Conservation (phyloP, 2,113 vertebrate genomes). For the Mixornis gularis region DNA sequence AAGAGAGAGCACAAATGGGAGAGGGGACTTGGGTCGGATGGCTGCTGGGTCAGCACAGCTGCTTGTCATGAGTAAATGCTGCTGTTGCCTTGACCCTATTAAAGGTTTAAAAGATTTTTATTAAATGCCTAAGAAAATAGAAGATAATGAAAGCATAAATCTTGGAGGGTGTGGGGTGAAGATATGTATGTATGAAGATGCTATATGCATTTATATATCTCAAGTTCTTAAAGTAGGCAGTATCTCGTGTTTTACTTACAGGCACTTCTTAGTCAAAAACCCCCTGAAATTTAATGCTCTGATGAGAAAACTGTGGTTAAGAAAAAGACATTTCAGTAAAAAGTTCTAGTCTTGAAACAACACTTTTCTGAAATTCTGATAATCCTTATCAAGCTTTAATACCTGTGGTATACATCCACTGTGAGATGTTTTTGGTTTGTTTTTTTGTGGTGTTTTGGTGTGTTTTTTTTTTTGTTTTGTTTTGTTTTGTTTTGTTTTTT, state of each 20-base stretch:
- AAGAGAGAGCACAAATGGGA: background rate
- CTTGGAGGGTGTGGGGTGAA: background rate
- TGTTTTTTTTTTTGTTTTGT: too few relatives aligned
- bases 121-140: background rate
- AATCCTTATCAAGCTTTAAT: background rate
- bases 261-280: background rate
- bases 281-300: background rate
- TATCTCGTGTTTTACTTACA: background rate
- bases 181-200: too few relatives aligned
- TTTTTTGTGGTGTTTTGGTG: too few relatives aligned
- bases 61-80: background rate
- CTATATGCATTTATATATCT: fast-evolving
- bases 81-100: fast-evolving
- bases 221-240: background rate
- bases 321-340: background rate
- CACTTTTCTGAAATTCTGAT: background rate
- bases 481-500: too few relatives aligned
- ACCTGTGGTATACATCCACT: background rate
- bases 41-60: background rate
- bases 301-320: background rate
- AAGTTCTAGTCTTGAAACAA: background rate
- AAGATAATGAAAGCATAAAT: background rate
- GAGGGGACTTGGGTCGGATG: fast-evolving
- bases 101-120: background rate
- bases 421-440: too few relatives aligned